A percentile compares a stretch with the other conserved stretches of the same genome.
These are phyloP conservation scores for Crotalus viridis DNA, from an alignment of 2,113 vertebrate genomes.

Conservation along the genomic window DNA sequence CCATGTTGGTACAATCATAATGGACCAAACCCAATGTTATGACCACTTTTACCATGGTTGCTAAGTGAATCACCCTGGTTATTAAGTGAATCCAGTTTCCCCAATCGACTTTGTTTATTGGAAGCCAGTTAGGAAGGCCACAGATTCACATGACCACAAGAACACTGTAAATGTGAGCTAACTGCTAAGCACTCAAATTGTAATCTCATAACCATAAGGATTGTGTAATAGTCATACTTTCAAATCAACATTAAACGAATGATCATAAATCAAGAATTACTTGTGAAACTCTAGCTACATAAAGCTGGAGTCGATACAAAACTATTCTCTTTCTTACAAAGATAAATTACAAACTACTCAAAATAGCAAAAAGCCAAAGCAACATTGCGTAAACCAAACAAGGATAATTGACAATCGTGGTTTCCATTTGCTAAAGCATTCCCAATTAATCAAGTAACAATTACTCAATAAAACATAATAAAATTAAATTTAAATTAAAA, in stretches of 20 bases:
- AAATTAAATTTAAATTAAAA: neutral
- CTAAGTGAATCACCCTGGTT: neutral
- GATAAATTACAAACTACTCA: neutral
- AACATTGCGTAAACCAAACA: neutral
- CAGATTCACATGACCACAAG: neutral
- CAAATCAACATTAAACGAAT: neutral
- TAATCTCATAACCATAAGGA: neutral
- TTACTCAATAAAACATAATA: neutral
- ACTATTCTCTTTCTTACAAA: neutral
- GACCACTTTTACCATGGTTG: neutral
- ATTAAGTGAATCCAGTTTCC: neutral
- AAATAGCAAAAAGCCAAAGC: neutral
- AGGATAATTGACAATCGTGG: neutral
- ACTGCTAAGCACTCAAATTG: neutral
- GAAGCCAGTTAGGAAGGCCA: neutral
- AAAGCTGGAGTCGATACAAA: neutral
- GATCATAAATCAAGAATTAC: neutral
- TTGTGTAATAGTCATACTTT: neutral
- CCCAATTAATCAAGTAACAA: neutral
- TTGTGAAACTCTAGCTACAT: neutral
- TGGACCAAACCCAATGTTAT: neutral
- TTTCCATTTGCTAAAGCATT: neutral
- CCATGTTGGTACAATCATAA: neutral
- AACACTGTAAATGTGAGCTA: neutral
- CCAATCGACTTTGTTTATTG: neutral